phyloP scores from a whole-genome alignment of 2,797 vertebrate genomes.

The Rhynchonycteris naso region DNA sequence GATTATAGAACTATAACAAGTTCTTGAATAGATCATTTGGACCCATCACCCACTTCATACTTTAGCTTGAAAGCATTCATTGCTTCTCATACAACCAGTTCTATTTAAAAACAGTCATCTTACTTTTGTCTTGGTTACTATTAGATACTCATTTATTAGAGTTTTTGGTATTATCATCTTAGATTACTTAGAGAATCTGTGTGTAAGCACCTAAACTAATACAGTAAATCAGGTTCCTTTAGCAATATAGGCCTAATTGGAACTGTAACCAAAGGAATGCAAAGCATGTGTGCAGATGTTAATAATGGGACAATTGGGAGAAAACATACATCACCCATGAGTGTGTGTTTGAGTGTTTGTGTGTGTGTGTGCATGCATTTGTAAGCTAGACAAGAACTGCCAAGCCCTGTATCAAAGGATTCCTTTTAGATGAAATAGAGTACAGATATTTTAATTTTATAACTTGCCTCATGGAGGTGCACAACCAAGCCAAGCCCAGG shows the following conservation, averaged over 20 bases:
- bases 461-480: neutral
- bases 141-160: constrained; percentile 41
- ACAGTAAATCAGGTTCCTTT: neutral
- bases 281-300: constrained; percentile 26
- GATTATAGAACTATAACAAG: constrained; percentile 62
- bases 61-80: constrained; percentile 66
- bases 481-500: neutral
- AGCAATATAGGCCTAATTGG: constrained; percentile 3
- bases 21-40: constrained; percentile 62
- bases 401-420: neutral
- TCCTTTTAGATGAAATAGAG: neutral
- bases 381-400: constrained; percentile 46
- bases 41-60: constrained; percentile 64
- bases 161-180: constrained; percentile 57
- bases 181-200: constrained; percentile 17
- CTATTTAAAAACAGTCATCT: constrained; percentile 72
- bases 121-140: constrained; percentile 47
- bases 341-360: neutral
- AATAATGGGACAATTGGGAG: neutral
- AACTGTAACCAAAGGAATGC: neutral
- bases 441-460: neutral
- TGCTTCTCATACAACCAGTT: constrained; percentile 47
- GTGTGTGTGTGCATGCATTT: neutral
- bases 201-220: constrained; percentile 47
- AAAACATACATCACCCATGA: neutral